A percentile compares a stretch with the other conserved stretches of the same genome.
phyloP scores from a whole-genome alignment of 2,888 invertebrate genomes.

The Xestoiulus laeticollis region DNA sequence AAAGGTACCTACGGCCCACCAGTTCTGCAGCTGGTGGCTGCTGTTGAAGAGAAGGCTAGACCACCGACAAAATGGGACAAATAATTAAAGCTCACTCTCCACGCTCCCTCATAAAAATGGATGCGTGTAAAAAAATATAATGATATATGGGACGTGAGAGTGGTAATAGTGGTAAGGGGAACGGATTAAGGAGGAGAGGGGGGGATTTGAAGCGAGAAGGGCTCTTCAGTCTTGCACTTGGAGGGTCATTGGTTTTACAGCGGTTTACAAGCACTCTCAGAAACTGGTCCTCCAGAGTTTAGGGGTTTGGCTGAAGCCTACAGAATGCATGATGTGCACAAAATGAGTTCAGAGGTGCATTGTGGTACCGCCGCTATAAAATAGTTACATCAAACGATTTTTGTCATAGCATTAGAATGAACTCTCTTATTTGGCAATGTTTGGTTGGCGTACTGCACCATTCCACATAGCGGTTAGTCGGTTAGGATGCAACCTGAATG shows the following conservation, averaged over 20 bases:
- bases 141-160: not conserved
- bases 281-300: not conserved
- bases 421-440: not conserved
- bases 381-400: not conserved
- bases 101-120: conserved; percentile 3
- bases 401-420: no score
- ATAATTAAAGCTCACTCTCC: conserved; percentile 18
- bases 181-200: conserved; percentile 31
- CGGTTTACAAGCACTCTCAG: conserved; percentile 39
- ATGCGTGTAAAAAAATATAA: conserved; percentile 36
- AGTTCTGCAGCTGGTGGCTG: not conserved
- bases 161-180: conserved; percentile 3
- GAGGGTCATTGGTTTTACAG: conserved; percentile 10
- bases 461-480: no score
- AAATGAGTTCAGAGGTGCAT: not conserved
- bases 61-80: not conserved
- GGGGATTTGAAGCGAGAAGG: conserved; percentile 2
- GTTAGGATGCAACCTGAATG: no score
- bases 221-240: conserved; percentile 44
- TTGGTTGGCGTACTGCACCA: not conserved
- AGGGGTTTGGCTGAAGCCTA: not conserved
- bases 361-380: not conserved
- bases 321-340: not conserved
- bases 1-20: not conserved
- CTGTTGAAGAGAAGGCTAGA: not conserved